Percentiles rank a stretch among this genome's conserved stretches.
These are phyloP conservation scores for Bilobella aurantiaca DNA, from an alignment of 1,140 invertebrate species.

Conservation along the genomic window DNA sequence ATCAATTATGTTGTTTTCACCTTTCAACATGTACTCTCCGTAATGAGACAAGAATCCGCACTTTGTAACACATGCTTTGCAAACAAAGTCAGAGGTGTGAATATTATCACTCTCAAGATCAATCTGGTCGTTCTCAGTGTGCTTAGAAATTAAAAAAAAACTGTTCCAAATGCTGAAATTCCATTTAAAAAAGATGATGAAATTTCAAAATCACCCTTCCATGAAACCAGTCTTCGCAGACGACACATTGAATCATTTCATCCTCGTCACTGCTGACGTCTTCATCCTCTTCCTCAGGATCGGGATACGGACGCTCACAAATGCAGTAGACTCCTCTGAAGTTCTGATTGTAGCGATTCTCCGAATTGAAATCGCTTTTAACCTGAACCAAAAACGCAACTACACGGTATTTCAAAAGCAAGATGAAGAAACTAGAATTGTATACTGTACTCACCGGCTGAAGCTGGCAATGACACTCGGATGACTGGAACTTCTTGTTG, in stretches of 20 bases:
- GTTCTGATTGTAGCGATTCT: conserved; percentile 89
- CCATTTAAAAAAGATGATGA: conserved; percentile 13
- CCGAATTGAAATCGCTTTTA: conserved; percentile 56
- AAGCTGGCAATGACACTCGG: conserved; percentile 62
- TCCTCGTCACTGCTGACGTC: conserved; percentile 54
- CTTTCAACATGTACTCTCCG: neutral
- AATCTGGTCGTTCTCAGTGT: neutral
- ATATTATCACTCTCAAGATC: conserved; percentile 34
- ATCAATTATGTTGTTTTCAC: neutral
- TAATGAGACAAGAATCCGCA: conserved; percentile 26
- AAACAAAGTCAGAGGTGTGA: conserved; percentile 45
- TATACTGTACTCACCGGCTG: conserved; percentile 52
- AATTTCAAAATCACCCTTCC: conserved; percentile 44
- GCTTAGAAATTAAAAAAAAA: conserved; percentile 7
- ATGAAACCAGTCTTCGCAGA: conserved; percentile 97
- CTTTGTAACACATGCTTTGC: conserved; percentile 38
- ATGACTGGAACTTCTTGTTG: conserved; percentile 67
- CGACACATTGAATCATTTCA: conserved; percentile 90
- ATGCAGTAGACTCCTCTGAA: conserved; percentile 86
- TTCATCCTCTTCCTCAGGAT: conserved; percentile 56
- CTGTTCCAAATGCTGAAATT: too few relatives aligned
- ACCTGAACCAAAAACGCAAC: conserved; percentile 38
- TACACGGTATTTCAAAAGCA: too few relatives aligned
- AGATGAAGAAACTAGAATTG: too few relatives aligned
- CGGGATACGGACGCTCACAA: conserved; percentile 90